Evolutionary conservation across 2,888 invertebrate genomes (phyloP), one percentile per base, ranked within the genome.

Genomic region (Drosophila limbata): DNA sequence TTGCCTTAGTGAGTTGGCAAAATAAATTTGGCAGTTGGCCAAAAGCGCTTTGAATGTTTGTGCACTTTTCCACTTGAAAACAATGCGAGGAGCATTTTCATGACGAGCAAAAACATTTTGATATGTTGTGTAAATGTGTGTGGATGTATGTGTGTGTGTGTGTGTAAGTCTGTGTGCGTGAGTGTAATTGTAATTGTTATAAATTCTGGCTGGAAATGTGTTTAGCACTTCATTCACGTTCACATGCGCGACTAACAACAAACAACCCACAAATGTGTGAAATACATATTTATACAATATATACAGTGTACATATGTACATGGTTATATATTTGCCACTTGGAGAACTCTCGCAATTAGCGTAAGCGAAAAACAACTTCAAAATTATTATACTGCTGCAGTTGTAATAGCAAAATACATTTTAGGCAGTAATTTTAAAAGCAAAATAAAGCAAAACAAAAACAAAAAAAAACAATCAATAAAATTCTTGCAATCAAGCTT

Each of bases 1-100:
- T n/a, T 42, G 33, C 35, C 62, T 52, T 63, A 51, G 66, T 67
- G 55, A 79, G 67, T 77, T 73, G 83, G 79, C 82, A 31, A 78
- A 77, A 80, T 77, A 69, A 68, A 79, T 70, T 88, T 84, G 84
- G 84, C 87, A 67, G 21, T 19, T 67, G 55, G 69, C 84, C 84
- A 84, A 84, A 70, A 84, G 59, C 69, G 67, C 73, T 85, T 77
- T 68, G 73, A 79, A 76, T 82, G 63, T n/a, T 37, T 37, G 37
- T 37, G 37, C 39, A 35, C 51, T 17, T 28, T 28, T 21, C 21
- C 15, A 51, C 42, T 45, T 44, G 57, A 21, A 45, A 78, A 62
- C 68, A 63, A 69, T 69, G 39, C 44, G 44, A 67, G 45, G 13
- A 68, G 42, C 42, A 21, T 75, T 78, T 73, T 65, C 55, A 68